Evolutionary conservation across 2,888 invertebrate genomes (phyloP), one percentile per base, ranked within the genome.

Genomic region (Napeogenes sylphis): DNA sequence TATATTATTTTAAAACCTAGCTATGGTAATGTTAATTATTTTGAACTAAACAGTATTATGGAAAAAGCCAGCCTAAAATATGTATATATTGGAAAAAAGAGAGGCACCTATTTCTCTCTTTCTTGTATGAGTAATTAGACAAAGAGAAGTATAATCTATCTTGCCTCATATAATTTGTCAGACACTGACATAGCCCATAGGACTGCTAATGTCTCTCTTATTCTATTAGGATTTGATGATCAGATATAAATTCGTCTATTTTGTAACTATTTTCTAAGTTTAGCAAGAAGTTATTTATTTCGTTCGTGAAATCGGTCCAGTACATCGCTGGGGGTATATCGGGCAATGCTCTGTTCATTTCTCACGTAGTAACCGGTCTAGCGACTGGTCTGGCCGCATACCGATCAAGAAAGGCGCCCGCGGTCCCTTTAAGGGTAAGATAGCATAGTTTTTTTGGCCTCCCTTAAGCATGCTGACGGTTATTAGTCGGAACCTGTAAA

Each of bases 321-420:
- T 75, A 78, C 67, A 77, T 75, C 71, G 74, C 74, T 73, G 68
- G 72, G 72, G 73, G 77, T 80, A 83, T 82, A 82, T 82, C 82
- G 83, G 80, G 79, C 82, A 80, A 76, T 75, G 79, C 70, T 71
- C 83, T 78, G 74, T 80, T 77, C 85, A 83, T 85, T 87, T 87
- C 87, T 87, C 89, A 87, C 84, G 83, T 80, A 75, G 74, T 77
- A 78, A 85, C 85, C 82, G 82, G 84, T 84, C 82, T 75, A 69
- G 69, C 68, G 78, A 87, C 83, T 82, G 81, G 85, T 84, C 75
- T 58, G 78, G 74, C 82, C 75, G 77, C 86, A 87, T 87, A 77
- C 88, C 88, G 78, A 80, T 81, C 84, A 86, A 81, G 84, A 87
- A 87, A 85, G 84, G 84, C 82, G 79, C 78, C 78, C 80, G 80